Evolutionary conservation across 1,140 invertebrate genomes (phyloP), one percentile per base, ranked within the genome.

Genomic region (Pogonus chalceus): DNA sequence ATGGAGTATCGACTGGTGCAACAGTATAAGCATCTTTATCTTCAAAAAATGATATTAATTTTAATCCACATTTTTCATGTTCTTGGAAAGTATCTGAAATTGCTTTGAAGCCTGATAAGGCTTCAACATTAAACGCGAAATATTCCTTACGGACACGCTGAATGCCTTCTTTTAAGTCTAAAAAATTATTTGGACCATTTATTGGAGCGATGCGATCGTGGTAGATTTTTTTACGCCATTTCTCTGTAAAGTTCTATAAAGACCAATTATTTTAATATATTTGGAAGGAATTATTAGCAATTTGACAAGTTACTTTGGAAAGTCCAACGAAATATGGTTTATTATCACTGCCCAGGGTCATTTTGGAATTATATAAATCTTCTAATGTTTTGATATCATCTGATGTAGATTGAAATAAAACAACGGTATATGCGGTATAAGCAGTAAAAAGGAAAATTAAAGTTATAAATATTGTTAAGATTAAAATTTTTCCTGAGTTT

Each of bases 121-220:
- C 62, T 61, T 81, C 80, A 59, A 76, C 75, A 57, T 82, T 78
- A 55, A 83, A 82, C 1, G 80, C 81, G 51, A 82, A 83, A 12
- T 78, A 64, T 53, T 78, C 79, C 54, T 74, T 69, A 60, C 69
- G 67, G 14, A 83, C 66, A 55, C 67, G 65, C 49, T 69, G 60
- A 1, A 83, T 72, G 0, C 81, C 82, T 55, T 81, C 75, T 53
- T 76, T 67, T 31, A 80, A 62, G 4, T 56, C 53, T 61, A 79
- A 71, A 65, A 80, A 83, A 24, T 66, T 70, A 14, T 71, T 61
- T 26, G 64, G 67, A 4, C 65, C 56, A 1, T 75, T 76, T 48
- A 74, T 71, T 14, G 79, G 75, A 9, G 75, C 72, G 1, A 82
- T 69, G 69, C 79, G 81, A 35, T 77, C 72, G 21, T 77, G 66